Percentiles rank a stretch among this genome's conserved stretches.
phyloP scores from a whole-genome alignment of 2,888 invertebrate species.

The Laothoe populi region DNA sequence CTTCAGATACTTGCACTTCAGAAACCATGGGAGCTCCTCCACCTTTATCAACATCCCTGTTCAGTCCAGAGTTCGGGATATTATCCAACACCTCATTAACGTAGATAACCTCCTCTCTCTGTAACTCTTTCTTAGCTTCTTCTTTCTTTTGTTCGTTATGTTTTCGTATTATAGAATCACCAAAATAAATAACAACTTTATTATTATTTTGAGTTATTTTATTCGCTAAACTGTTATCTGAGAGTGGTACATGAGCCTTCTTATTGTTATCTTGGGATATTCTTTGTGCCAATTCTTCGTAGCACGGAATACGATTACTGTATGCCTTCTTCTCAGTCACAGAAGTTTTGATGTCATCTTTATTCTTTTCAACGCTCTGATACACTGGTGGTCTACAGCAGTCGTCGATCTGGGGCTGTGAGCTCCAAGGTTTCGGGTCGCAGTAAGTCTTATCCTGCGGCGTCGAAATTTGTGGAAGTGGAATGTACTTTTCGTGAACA shows the following conservation, averaged over 20 bases:
- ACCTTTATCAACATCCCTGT: constrained; percentile 65
- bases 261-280: constrained; percentile 79
- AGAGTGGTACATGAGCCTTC: constrained; percentile 62
- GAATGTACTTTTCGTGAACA: constrained; percentile 79
- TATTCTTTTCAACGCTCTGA: constrained; percentile 77
- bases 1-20: constrained; percentile 74
- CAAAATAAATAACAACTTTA: constrained; percentile 90
- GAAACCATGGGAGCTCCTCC: constrained; percentile 66
- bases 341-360: constrained; percentile 59
- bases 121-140: constrained; percentile 57
- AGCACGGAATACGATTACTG: constrained; percentile 76
- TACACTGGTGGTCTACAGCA: constrained; percentile 77
- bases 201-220: constrained; percentile 83
- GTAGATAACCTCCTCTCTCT: constrained; percentile 75
- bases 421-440: constrained; percentile 72
- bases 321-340: constrained; percentile 68
- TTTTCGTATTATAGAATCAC: constrained; percentile 86
- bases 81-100: constrained; percentile 71
- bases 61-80: constrained; percentile 61
- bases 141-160: constrained; percentile 77
- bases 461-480: constrained; percentile 66
- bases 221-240: constrained; percentile 67
- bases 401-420: constrained; percentile 66
- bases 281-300: constrained; percentile 75
- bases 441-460: constrained; percentile 74